phyloP scores from a whole-genome alignment of 2,797 vertebrate genomes.

The Gadopsis marmoratus region DNA sequence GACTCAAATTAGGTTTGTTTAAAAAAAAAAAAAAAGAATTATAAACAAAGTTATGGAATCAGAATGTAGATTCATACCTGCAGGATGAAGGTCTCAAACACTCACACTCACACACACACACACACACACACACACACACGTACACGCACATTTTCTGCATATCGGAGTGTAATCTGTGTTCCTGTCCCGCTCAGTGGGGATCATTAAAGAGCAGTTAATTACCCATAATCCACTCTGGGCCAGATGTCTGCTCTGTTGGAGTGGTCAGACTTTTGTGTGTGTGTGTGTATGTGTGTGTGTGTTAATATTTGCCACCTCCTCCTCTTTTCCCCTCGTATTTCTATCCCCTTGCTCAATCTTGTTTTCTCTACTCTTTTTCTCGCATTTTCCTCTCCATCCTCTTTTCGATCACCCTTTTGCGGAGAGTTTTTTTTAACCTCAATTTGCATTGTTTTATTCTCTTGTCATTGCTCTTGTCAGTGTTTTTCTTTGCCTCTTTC shows the following conservation, averaged over 20 bases:
- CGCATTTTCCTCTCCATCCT: not conserved
- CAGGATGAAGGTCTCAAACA: slow-evolving; percentile 4
- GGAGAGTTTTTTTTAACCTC: not conserved
- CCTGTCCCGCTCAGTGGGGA: slow-evolving; percentile 46
- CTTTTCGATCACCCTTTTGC: not conserved
- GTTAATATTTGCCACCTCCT: not conserved
- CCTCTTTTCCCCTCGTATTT: not conserved
- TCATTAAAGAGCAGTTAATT: slow-evolving; percentile 83
- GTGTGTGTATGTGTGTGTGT: slow-evolving; percentile 13
- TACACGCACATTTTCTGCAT: slow-evolving; percentile 15
- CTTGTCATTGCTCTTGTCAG: not conserved
- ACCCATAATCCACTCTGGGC: slow-evolving; percentile 78
- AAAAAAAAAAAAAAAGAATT: not conserved
- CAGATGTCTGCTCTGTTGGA: slow-evolving; percentile 78
- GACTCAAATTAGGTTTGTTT: not conserved
- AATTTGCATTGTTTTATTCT: not conserved
- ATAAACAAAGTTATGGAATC: not conserved
- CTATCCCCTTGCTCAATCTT: not conserved
- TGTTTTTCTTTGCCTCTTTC: slow-evolving; percentile 1
- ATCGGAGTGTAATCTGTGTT: slow-evolving; percentile 42
- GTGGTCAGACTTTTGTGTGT: slow-evolving; percentile 18
- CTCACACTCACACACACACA: slow-evolving; percentile 2
- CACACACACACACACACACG: slow-evolving; percentile 4
- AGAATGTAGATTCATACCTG: slow-evolving; percentile 8
- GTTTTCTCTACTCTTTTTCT: not conserved